Evolutionary conservation across 2,888 invertebrate species (phyloP).

Genomic region (Phrixothrix hirtus): DNA sequence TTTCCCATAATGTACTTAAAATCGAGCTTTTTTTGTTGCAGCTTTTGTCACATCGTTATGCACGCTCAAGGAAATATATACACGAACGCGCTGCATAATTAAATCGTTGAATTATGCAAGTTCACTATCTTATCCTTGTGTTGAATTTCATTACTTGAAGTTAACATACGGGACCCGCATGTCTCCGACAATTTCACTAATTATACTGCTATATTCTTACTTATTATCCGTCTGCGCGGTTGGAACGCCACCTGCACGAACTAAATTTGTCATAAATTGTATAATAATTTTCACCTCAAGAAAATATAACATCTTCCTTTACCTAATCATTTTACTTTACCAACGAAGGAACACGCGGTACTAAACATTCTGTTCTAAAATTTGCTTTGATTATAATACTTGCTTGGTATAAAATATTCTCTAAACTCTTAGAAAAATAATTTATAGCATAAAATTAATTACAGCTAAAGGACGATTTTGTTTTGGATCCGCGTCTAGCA

Average conservation of each 20-base stretch:
- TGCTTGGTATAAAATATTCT: no score
- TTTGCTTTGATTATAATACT: no score
- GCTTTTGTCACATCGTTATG: neutral
- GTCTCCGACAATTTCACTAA: slow-evolving; percentile 25
- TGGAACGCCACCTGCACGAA: slow-evolving; percentile 16
- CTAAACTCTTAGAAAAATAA: no score
- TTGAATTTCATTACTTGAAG: slow-evolving; percentile 23
- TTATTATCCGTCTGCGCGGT: slow-evolving; percentile 22
- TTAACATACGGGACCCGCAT: slow-evolving; percentile 26
- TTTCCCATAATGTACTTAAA: slow-evolving; percentile 31
- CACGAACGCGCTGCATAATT: slow-evolving; percentile 9
- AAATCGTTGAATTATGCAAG: slow-evolving; percentile 20
- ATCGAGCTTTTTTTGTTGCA: slow-evolving; percentile 26
- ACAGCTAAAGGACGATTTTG: no score
- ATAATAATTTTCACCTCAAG: slow-evolving; percentile 10
- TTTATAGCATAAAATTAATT: no score
- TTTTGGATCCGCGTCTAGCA: no score
- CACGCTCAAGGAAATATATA: neutral
- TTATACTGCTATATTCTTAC: slow-evolving; percentile 20
- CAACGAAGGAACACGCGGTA: no score
- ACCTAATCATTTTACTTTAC: neutral
- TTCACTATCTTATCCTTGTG: slow-evolving; percentile 18
- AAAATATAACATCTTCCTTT: neutral
- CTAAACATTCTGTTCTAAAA: no score
- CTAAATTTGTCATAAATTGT: slow-evolving; percentile 22